Base-by-base conservation (phyloP, 2,888 invertebrate genomes). In the Callyntrura guangdongensis region DNA sequence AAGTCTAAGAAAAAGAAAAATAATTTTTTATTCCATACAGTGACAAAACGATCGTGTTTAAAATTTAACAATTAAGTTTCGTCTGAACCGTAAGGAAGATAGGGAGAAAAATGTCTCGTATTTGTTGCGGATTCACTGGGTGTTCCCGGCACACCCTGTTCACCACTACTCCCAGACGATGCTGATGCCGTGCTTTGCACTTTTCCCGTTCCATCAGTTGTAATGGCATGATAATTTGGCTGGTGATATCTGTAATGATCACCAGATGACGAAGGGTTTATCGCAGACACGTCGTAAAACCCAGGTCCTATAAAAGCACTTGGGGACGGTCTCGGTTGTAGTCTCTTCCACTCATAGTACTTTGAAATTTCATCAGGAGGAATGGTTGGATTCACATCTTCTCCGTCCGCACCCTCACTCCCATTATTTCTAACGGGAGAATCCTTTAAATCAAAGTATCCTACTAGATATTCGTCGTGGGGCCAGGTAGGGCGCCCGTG, bases 401-500 rank as follows among this genome's bases (percentile, higher is more conserved):
- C 36, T n/a, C 72, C 36, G 11, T 5, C 5, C 6, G 49, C 59
- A 1, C 36, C 17, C 12, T 17, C 17, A n/a, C 12, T 36, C 11
- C 4, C 5, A 22, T 64, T 83, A 36, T 17, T 81, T 9, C 49
- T 64, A 2, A 9, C 59, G n/a, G 12, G 47, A 74, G 64, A 14
- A 0, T 79, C 77, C 5, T 91, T 91, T 49, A 82, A 45, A 22
- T 81, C 86, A 82, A 82, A 72, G 67, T 53, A 59, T 20, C 81
- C 72, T 12, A 88, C 9, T n/a, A 88, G 36, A 49, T 88, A 91
- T 81, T 92, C 92, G 36, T 92, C 86, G 79, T 92, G 89, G 4
- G 92, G 92, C 92, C 92, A 92, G 4, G 69, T 17, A 17, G 92
- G 92, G 53, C 89, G 91, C 0, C 86, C 87, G 53, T 88, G 90